A percentile compares a stretch with the other conserved stretches of the same genome.
Evolutionary conservation across 92 coral and sea anemone genomes (phyloP).

Genomic region (Porites divaricata): DNA sequence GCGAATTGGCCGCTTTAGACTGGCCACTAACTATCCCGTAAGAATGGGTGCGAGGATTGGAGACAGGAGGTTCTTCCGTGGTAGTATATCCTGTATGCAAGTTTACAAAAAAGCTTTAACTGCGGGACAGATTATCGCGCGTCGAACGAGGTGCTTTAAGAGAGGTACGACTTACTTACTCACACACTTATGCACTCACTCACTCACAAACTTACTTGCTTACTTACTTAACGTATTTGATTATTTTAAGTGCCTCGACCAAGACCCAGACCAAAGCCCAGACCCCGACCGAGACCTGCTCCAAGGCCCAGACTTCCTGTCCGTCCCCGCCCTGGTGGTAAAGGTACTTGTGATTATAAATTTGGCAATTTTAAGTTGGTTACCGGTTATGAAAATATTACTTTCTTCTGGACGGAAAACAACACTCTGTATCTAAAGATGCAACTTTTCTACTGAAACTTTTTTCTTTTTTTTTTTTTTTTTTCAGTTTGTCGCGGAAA

Average conservation of each 20-base stretch:
- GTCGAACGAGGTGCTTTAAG: slow-evolving; percentile 57
- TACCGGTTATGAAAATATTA: too few relatives aligned
- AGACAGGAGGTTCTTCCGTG: slow-evolving; percentile 69
- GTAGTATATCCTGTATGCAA: slow-evolving; percentile 74
- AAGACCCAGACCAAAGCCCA: slow-evolving; percentile 13
- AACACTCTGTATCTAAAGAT: neutral
- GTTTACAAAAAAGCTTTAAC: slow-evolving; percentile 66
- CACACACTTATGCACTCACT: neutral
- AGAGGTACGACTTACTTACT: slow-evolving; percentile 11
- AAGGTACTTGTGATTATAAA: slow-evolving; percentile 19
- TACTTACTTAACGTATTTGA: neutral
- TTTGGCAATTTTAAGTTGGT: too few relatives aligned
- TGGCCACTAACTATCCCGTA: slow-evolving; percentile 74
- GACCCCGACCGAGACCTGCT: slow-evolving; percentile 38
- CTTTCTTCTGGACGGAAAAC: neutral
- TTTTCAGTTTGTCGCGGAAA: slow-evolving; percentile 51
- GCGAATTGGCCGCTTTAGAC: slow-evolving; percentile 64
- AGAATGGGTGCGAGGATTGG: slow-evolving; percentile 65
- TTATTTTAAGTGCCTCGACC: slow-evolving; percentile 17
- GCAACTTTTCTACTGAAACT: neutral
- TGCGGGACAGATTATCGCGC: slow-evolving; percentile 55
- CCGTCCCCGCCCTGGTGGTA: slow-evolving; percentile 52
- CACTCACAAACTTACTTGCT: neutral
- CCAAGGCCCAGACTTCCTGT: slow-evolving; percentile 33
- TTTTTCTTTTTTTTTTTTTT: neutral